These are phyloP conservation scores for Poecilia wingei DNA, from an alignment of 2,797 vertebrate genomes.

Conservation along the genomic window DNA sequence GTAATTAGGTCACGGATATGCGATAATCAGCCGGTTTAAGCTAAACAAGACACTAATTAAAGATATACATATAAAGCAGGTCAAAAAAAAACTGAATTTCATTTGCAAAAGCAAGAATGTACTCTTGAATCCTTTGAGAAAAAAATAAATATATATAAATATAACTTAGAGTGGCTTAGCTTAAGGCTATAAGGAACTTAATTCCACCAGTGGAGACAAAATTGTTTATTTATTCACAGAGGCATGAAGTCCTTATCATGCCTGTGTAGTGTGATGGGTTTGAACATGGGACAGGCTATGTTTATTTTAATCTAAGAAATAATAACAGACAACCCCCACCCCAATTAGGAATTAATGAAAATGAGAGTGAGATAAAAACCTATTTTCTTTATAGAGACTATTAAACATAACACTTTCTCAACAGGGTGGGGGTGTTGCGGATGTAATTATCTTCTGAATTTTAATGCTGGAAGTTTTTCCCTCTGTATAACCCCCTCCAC, in stretches of 20 bases:
- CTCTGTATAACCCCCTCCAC: conserved; percentile 43
- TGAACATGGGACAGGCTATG: conserved; percentile 88
- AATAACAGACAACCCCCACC: conserved; percentile 88
- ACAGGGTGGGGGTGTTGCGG: conserved; percentile 82
- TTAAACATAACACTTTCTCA: conserved; percentile 89
- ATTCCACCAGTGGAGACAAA: conserved; percentile 85
- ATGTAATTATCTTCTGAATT: conserved; percentile 89
- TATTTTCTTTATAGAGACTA: conserved; percentile 89
- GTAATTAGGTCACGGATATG: conserved; percentile 87
- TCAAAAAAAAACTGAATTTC: conserved; percentile 82
- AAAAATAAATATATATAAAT: conserved; percentile 75
- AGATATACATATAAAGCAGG: conserved; percentile 87
- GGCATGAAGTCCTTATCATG: conserved; percentile 86
- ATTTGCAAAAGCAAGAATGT: conserved; percentile 82
- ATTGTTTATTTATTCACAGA: conserved; percentile 88
- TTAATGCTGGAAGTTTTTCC: conserved; percentile 84
- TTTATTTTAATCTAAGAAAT: conserved; percentile 91
- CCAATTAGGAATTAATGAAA: conserved; percentile 92
- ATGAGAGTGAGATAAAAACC: conserved; percentile 88
- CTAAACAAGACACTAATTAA: conserved; percentile 85
- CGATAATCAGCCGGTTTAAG: conserved; percentile 83
- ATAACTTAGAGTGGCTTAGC: conserved; percentile 83
- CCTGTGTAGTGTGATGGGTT: conserved; percentile 86
- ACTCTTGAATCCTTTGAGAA: conserved; percentile 84
- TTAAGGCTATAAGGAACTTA: conserved; percentile 88